Conservation (phyloP, 2,797 vertebrate species). For the Rhabdomys pumilio region DNA sequence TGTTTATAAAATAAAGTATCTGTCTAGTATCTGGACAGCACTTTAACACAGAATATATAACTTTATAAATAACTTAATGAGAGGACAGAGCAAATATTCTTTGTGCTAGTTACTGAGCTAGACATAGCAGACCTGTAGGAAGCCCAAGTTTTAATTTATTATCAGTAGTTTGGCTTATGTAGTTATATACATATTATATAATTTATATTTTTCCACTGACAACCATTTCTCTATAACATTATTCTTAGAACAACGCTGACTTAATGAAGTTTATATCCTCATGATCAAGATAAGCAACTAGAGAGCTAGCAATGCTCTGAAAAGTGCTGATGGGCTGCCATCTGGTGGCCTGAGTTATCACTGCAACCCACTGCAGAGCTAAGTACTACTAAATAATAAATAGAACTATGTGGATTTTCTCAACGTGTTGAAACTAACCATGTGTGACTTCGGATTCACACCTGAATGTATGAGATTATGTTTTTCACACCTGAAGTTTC, state of each 20-base stretch:
- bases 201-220: background rate
- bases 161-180: background rate
- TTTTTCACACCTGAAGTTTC: background rate
- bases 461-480: background rate
- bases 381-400: background rate
- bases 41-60: background rate
- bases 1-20: background rate
- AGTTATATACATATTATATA: background rate
- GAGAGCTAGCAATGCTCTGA: background rate
- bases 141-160: conserved; percentile 15
- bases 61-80: background rate
- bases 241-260: background rate
- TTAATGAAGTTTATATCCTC: background rate
- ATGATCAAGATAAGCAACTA: background rate
- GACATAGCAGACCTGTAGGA: background rate
- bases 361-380: background rate
- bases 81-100: background rate
- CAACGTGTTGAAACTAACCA: background rate
- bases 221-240: background rate
- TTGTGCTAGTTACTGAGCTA: background rate
- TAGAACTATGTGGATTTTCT: background rate
- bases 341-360: conserved; percentile 23
- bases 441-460: background rate
- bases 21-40: background rate
- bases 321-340: conserved; percentile 57